These are phyloP conservation scores for Nesoenas mayeri DNA, from an alignment of 2,113 vertebrate genomes.

Conservation along the genomic window DNA sequence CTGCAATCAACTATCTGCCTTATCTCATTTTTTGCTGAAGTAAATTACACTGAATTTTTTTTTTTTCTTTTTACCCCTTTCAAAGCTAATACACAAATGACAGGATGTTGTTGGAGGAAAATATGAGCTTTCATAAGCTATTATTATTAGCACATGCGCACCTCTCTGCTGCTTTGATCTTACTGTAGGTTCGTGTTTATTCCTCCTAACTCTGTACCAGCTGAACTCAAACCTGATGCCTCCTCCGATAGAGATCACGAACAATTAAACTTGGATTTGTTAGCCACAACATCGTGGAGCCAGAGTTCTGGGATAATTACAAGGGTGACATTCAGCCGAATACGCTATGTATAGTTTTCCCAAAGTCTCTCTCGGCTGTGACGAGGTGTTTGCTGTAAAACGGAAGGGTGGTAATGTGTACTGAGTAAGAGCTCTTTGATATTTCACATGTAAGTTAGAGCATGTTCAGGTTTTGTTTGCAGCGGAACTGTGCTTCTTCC, in stretches of 20 bases:
- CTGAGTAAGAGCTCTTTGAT: slow-evolving; percentile 46
- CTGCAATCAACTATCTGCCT: slow-evolving; percentile 33
- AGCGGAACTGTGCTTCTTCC: slow-evolving; percentile 22
- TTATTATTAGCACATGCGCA: slow-evolving; percentile 68
- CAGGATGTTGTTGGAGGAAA: slow-evolving; percentile 81
- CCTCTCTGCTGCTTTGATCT: slow-evolving; percentile 64
- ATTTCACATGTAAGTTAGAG: slow-evolving; percentile 36
- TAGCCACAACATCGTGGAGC: slow-evolving; percentile 32
- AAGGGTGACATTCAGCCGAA: not conserved
- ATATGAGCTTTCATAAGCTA: slow-evolving; percentile 73
- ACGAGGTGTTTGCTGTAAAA: slow-evolving; percentile 59
- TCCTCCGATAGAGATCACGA: slow-evolving; percentile 6
- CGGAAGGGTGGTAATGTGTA: slow-evolving; percentile 67
- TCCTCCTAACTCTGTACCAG: slow-evolving; percentile 14
- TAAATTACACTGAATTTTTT: slow-evolving; percentile 49
- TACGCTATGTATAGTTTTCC: slow-evolving; percentile 27
- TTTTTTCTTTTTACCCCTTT: slow-evolving; percentile 46
- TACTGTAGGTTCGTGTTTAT: slow-evolving; percentile 59
- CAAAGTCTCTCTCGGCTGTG: slow-evolving; percentile 44
- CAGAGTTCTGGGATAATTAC: not conserved
- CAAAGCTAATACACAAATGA: slow-evolving; percentile 73
- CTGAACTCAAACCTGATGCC: slow-evolving; percentile 32
- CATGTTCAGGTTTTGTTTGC: slow-evolving; percentile 25
- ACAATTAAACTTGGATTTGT: slow-evolving; percentile 50
- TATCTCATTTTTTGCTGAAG: slow-evolving; percentile 17